Conservation (phyloP, 2,113 vertebrate genomes). For the Hypanus sabinus region DNA sequence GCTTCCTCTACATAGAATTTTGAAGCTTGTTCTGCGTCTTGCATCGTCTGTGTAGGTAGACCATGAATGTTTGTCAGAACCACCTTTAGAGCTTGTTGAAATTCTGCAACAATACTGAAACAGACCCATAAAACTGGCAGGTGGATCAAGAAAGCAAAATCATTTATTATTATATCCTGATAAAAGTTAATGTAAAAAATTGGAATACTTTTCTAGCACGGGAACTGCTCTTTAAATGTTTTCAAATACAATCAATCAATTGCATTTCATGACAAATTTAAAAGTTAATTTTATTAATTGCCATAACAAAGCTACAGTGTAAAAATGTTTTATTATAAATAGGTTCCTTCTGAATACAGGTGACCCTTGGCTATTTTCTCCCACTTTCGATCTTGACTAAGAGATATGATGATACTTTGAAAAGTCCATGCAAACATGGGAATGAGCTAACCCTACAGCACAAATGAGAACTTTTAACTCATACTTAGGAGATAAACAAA, state of each 20-base stretch:
- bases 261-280: neutral
- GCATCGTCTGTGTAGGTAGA: neutral
- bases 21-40: neutral
- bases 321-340: neutral
- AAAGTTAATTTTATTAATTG: neutral
- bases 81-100: neutral
- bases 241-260: neutral
- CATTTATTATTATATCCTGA: no score
- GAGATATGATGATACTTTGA: neutral
- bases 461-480: neutral
- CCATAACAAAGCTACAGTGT: no score
- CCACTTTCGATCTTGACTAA: neutral
- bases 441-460: no score
- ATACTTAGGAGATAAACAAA: neutral
- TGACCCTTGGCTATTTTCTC: neutral
- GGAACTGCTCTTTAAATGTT: neutral
- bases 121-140: neutral
- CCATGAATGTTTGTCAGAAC: neutral
- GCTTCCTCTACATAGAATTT: neutral
- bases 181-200: neutral
- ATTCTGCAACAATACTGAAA: neutral
- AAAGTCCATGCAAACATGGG: neutral
- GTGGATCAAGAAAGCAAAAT: neutral
- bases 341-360: neutral
- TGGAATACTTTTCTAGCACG: neutral